Conservation (phyloP, 2,888 invertebrate species). For the Pyrocoelia pectoralis region DNA sequence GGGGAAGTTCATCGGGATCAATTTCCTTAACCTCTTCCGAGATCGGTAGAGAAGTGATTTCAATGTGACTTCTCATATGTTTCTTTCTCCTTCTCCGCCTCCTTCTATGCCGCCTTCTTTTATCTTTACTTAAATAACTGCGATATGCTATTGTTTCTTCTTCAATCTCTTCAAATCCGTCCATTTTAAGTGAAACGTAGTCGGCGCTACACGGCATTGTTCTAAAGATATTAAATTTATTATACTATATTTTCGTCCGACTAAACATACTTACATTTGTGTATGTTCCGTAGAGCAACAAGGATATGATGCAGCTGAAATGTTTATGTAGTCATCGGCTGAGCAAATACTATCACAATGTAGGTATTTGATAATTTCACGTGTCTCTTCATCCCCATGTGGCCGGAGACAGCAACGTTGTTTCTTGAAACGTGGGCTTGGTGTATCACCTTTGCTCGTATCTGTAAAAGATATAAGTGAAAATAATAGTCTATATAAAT, state of each 20-base stretch:
- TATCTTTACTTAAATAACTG: conserved; percentile 34
- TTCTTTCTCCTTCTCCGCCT: conserved; percentile 54
- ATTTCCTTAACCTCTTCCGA: conserved; percentile 61
- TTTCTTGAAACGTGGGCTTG: conserved; percentile 47
- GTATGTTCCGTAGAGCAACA: conserved; percentile 64
- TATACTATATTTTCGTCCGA: not conserved
- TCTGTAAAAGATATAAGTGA: conserved; percentile 31
- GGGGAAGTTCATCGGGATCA: conserved; percentile 82
- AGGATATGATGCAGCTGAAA: conserved; percentile 61
- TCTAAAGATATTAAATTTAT: conserved; percentile 46
- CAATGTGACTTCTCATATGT: conserved; percentile 46
- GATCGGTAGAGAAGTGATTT: conserved; percentile 48
- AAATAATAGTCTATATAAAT: not conserved
- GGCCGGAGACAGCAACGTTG: conserved; percentile 57
- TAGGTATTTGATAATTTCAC: conserved; percentile 57
- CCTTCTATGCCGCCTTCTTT: conserved; percentile 50
- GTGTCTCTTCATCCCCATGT: conserved; percentile 47
- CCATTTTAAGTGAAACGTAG: conserved; percentile 63
- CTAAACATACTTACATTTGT: conserved; percentile 53
- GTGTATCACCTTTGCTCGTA: conserved; percentile 39
- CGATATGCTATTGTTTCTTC: conserved; percentile 51
- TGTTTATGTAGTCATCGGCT: conserved; percentile 48
- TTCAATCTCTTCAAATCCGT: conserved; percentile 56
- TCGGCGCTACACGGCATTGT: conserved; percentile 60
- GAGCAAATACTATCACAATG: conserved; percentile 50